A percentile compares a stretch with the other conserved stretches of the same genome.
Evolutionary conservation across 2,797 vertebrate species (phyloP).

Genomic region (Rachycentron canadum): DNA sequence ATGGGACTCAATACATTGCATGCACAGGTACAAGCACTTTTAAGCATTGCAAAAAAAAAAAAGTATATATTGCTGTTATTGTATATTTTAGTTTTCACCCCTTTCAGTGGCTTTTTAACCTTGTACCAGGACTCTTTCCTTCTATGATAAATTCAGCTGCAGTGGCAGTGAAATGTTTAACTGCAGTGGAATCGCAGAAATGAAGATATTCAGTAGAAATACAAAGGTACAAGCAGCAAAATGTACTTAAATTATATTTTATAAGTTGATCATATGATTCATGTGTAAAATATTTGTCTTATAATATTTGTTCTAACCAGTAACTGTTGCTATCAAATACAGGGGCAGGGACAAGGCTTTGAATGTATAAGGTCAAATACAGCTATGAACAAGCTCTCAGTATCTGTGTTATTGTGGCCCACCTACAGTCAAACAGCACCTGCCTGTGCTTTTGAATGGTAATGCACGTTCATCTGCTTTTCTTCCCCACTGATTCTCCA

Average conservation of each 20-base stretch:
- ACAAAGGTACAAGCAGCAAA: background rate
- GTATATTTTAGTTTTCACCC: background rate
- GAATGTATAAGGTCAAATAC: background rate
- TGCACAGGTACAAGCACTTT: background rate
- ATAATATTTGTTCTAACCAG: background rate
- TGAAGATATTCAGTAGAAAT: background rate
- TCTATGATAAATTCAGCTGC: background rate
- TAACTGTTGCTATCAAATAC: background rate
- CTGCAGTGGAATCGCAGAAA: too few species aligned
- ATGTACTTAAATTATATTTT: background rate
- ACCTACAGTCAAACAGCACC: constrained; percentile 69
- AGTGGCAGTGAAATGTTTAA: background rate
- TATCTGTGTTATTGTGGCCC: background rate
- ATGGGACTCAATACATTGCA: background rate
- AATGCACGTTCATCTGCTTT: constrained; percentile 42
- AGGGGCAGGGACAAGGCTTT: background rate
- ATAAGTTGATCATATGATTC: background rate
- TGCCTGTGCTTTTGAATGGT: constrained; percentile 50
- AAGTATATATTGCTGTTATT: background rate
- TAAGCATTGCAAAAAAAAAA: constrained; percentile 7
- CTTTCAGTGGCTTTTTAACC: background rate
- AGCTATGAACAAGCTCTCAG: background rate
- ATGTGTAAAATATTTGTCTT: background rate
- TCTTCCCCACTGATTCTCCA: background rate
- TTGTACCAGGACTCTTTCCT: background rate